A percentile compares a stretch with the other conserved stretches of the same genome.
Conservation (phyloP, 1,140 invertebrate species). For the Apis dorsata region DNA sequence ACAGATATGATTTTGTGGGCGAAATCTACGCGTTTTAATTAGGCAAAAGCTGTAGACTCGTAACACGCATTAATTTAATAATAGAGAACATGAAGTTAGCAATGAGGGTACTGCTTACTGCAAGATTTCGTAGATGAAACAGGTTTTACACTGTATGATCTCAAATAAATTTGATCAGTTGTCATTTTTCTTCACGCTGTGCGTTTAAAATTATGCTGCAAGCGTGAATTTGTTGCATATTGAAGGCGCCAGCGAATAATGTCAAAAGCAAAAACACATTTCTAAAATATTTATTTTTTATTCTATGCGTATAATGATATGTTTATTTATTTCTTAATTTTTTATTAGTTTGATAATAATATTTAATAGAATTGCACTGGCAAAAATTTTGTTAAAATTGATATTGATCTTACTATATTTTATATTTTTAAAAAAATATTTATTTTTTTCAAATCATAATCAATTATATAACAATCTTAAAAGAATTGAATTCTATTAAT, state of each 20-base stretch:
- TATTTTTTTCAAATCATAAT: background rate
- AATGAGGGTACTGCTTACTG: slow-evolving; percentile 7
- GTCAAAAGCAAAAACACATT: background rate
- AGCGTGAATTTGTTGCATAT: background rate
- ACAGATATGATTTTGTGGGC: slow-evolving; percentile 15
- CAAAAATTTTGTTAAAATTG: background rate
- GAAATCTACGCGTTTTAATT: slow-evolving; percentile 30
- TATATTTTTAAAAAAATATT: background rate
- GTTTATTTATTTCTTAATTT: background rate
- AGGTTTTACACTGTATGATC: background rate
- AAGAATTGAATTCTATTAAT: background rate
- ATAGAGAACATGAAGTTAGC: slow-evolving; percentile 37
- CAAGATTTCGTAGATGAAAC: slow-evolving; percentile 1
- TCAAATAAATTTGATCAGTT: background rate
- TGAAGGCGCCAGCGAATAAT: background rate
- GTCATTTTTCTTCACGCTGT: background rate
- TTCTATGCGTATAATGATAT: too few species aligned
- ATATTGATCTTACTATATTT: background rate
- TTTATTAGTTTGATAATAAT: background rate
- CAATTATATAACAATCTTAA: too few species aligned
- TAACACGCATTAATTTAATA: slow-evolving; percentile 22
- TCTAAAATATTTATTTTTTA: background rate
- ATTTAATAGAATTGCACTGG: background rate
- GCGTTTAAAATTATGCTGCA: background rate
- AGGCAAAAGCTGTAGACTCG: slow-evolving; percentile 31